Base-by-base conservation (phyloP, 2,797 vertebrate genomes). In the Enteromius anoplus region DNA sequence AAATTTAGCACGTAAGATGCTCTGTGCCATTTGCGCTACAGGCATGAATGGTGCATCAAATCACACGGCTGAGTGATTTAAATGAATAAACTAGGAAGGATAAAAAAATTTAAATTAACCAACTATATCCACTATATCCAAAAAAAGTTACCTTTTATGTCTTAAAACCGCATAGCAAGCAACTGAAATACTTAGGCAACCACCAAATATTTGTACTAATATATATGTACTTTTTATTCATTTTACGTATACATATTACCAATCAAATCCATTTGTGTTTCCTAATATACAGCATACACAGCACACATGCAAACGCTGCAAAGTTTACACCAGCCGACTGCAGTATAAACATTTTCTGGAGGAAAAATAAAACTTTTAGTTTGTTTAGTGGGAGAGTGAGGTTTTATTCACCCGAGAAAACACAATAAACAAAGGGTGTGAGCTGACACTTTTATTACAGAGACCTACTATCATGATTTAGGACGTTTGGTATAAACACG, bases 401-500 rank as follows among this genome's bases (percentile, higher is more conserved):
- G 47, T 53, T 70, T 70, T 70, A 73, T 47, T 72, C 34, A 26
- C 47, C 4, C n/a, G 65, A 15, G 19, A 65, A 85, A 49, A 76
- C 34, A 69, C 49, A 62, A 65, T 84, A 84, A 77, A 65, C 71
- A 68, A 85, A 34, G 23, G 78, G 55, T n/a, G 70, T 58, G 73
- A 82, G 70, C 60, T 62, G 51, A 82, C 51, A 62, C 37, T 72
- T 85, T 80, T 72, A 83, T 78, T 42, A 29, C 51, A 47, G 45
- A 1, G 49, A 47, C 32, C 49, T 42, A 45, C 60, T 69, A 64
- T 58, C 70, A 55, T 45, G 64, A 84, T 84, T 49, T 47, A 78
- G 29, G 32, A 32, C 45, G 37, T 60, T 79, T 76, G 40, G 47
- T 53, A 68, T 72, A 29, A 82, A 71, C 65, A 68, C 26, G 3